These are phyloP conservation scores for Naja naja DNA, from an alignment of 2,113 vertebrate genomes.

Conservation along the genomic window DNA sequence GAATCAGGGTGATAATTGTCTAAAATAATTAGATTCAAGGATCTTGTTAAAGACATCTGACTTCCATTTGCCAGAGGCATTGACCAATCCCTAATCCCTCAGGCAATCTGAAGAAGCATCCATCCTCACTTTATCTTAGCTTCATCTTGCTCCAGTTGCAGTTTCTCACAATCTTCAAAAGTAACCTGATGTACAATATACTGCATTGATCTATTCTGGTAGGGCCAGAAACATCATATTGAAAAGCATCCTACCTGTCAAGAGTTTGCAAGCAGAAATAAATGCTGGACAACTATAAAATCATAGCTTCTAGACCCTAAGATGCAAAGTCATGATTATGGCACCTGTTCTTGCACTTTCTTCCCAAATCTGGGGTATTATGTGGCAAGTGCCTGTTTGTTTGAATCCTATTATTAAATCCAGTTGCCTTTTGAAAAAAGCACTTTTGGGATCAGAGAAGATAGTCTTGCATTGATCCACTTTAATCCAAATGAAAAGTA, in stretches of 20 bases:
- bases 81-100: not conserved
- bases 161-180: not conserved
- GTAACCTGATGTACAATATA: not conserved
- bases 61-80: not conserved
- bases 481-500: not conserved
- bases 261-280: not conserved
- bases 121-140: not conserved
- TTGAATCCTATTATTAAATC: not conserved
- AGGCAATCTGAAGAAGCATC: not conserved
- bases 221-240: not conserved
- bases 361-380: not conserved
- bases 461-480: not conserved
- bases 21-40: not conserved
- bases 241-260: not conserved
- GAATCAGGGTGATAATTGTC: not conserved
- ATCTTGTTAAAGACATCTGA: not conserved
- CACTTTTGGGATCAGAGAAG: not conserved
- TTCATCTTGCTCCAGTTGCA: not conserved
- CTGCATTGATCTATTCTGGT: not conserved
- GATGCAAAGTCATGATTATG: not conserved
- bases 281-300: not conserved
- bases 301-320: not conserved
- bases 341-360: not conserved
- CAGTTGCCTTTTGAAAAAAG: too few species aligned
- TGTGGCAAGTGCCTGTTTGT: not conserved